phyloP scores from a whole-genome alignment of 2,113 vertebrate genomes.

The Clinocottus analis region DNA sequence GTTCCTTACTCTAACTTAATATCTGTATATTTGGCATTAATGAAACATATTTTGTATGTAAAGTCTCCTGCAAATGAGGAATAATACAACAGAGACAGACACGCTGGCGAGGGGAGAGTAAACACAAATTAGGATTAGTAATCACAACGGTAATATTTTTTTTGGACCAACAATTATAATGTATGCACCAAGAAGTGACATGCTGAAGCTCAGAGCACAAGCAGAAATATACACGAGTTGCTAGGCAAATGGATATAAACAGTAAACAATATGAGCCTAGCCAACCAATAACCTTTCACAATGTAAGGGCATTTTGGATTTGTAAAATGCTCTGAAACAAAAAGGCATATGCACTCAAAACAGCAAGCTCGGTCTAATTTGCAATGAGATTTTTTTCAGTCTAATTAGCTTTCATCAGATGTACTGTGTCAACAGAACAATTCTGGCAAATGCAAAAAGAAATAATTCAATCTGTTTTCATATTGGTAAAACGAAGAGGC shows the following conservation, averaged over 20 bases:
- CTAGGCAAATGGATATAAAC: slow-evolving; percentile 9
- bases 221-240: not conserved
- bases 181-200: not conserved
- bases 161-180: not conserved
- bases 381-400: slow-evolving; percentile 26
- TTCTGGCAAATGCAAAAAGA: slow-evolving; percentile 47
- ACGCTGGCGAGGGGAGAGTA: not conserved
- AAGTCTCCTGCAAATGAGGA: not conserved
- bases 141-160: not conserved
- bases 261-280: not conserved
- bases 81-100: not conserved
- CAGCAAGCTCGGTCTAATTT: slow-evolving; percentile 37
- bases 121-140: not conserved
- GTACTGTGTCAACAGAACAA: slow-evolving; percentile 50
- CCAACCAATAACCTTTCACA: not conserved
- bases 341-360: slow-evolving; percentile 28
- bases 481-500: slow-evolving; percentile 10
- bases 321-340: slow-evolving; percentile 14
- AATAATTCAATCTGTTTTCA: slow-evolving; percentile 62
- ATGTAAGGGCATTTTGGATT: not conserved
- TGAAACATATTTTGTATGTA: not conserved
- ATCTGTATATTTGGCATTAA: not conserved
- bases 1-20: not conserved
- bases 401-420: slow-evolving; percentile 62
- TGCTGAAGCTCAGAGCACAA: not conserved